Conservation (phyloP, 2,113 vertebrate genomes). For the Apeltes quadracus region DNA sequence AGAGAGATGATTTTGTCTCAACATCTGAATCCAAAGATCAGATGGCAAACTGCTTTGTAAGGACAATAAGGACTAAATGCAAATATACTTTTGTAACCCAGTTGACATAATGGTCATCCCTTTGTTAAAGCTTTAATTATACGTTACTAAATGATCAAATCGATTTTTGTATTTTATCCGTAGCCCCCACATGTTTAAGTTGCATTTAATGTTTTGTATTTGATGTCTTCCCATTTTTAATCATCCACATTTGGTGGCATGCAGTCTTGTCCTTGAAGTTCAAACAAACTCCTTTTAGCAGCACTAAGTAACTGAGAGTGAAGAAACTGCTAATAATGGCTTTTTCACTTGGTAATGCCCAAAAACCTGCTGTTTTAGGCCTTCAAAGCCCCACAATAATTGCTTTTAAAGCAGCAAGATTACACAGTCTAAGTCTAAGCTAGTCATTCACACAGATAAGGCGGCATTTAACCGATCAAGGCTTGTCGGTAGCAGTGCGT, state of each 20-base stretch:
- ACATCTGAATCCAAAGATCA: slow-evolving; percentile 31
- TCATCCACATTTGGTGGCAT: not conserved
- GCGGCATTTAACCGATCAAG: slow-evolving; percentile 47
- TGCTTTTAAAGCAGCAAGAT: slow-evolving; percentile 14
- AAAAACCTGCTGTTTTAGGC: not conserved
- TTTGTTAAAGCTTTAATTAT: not conserved
- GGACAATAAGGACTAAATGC: not conserved
- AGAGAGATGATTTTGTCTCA: slow-evolving; percentile 30
- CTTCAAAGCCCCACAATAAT: slow-evolving; percentile 2
- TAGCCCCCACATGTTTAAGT: not conserved
- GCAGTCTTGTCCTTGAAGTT: slow-evolving; percentile 11
- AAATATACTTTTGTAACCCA: not conserved
- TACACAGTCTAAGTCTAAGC: slow-evolving; percentile 47
- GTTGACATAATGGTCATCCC: not conserved
- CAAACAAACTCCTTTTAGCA: slow-evolving; percentile 4
- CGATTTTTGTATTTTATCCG: not conserved
- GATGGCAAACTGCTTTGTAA: slow-evolving; percentile 5
- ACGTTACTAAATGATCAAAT: not conserved
- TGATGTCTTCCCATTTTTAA: not conserved
- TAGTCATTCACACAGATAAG: slow-evolving; percentile 46
- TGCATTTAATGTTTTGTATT: not conserved
- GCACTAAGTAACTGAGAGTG: not conserved
- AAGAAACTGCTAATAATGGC: slow-evolving; percentile 8
- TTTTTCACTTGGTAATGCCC: not conserved
- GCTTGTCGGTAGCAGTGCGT: slow-evolving; percentile 33